A percentile compares a stretch with the other conserved stretches of the same genome.
phyloP scores from a whole-genome alignment of 2,797 vertebrate genomes.

The Lemur catta region DNA sequence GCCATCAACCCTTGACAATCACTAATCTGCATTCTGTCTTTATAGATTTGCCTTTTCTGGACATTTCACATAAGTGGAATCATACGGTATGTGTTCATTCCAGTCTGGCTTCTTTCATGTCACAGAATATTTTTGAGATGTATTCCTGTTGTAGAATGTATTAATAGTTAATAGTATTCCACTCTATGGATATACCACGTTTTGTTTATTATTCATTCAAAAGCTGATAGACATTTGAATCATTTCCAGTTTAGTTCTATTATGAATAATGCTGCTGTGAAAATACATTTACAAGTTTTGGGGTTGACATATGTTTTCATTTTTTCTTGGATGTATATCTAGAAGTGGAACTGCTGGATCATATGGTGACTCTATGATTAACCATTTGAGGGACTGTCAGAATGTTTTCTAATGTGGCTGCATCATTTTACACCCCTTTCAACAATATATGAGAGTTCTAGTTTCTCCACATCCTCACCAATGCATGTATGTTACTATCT shows the following conservation, averaged over 20 bases:
- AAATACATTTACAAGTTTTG: slow-evolving; percentile 19
- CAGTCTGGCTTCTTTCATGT: neutral
- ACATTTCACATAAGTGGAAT: neutral
- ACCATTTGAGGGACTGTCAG: neutral
- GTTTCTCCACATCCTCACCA: neutral
- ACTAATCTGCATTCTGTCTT: neutral
- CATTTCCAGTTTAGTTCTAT: neutral
- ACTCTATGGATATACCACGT: neutral
- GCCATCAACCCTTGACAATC: neutral
- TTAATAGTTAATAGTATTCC: neutral
- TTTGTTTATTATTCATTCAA: neutral
- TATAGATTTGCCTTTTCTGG: neutral
- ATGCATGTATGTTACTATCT: neutral
- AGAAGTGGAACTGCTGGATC: neutral
- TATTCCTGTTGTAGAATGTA: neutral
- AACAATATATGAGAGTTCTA: neutral
- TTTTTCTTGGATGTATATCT: neutral
- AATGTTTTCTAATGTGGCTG: neutral
- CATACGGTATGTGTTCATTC: neutral
- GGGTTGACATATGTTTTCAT: neutral
- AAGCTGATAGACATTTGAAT: neutral
- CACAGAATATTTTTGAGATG: neutral
- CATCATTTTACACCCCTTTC: neutral
- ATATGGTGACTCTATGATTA: neutral
- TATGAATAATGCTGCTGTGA: neutral